Base-by-base conservation (phyloP, 2,888 invertebrate genomes). In the Norana najaformis region DNA sequence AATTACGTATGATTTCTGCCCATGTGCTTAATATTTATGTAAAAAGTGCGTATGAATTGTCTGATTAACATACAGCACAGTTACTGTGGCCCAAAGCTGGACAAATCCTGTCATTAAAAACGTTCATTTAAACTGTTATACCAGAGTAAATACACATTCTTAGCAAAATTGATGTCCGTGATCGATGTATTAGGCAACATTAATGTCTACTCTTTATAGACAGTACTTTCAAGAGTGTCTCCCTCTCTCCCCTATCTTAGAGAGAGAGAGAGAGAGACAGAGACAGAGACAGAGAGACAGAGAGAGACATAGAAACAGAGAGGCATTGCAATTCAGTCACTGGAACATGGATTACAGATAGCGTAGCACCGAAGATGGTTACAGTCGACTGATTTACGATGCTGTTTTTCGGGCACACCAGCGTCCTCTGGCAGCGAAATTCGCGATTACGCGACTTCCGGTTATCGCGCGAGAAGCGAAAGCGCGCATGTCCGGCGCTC, bases 381-480 rank as follows among this genome's bases (percentile, higher is more conserved):
- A 85, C 85, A 36, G 36, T 36, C 37, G 85, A 85, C 85, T 85
- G 35, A 85, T 85, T 85, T 85, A 85, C 85, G 85, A 85, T 35
- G 36, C 85, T 85, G 85, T 85, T 85, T 85, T 85, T 35, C 85
- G 36, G 35, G 18, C 85, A 37, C 85, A 14, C 20, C 85, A 37
- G 36, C 37, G 20, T 85, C 85, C 37, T 35, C 35, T 37, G 85
- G 85, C 85, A 35, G 85, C 85, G 85, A 85, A 85, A 85, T 85
- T 8, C 6, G 85, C 85, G 85, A 85, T 85, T 85, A 85, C 85
- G 69, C 37, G 85, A 37, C 85, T 85, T 85, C 85, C 85, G 85
- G 85, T 85, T 85, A 85, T 85, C 85, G 85, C 37, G 85, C 36
- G 85, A 85, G 85, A 37, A 85, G 37, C 37, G 85, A 37, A 85